phyloP scores from a whole-genome alignment of 2,888 invertebrate species.

The Trisateles emortualis region DNA sequence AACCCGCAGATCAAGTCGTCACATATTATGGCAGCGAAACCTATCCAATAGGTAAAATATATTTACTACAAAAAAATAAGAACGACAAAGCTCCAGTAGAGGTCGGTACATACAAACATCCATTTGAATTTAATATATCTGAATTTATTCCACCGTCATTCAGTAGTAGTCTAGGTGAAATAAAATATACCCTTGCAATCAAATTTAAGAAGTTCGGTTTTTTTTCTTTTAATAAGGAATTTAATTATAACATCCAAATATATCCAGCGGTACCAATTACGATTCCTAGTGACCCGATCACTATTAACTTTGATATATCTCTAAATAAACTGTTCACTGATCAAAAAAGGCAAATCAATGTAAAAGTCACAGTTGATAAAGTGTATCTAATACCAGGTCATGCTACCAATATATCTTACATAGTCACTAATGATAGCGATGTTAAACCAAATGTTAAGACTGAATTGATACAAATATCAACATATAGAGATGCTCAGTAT shows the following conservation, averaged over 20 bases:
- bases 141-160: neutral
- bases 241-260: neutral
- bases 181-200: neutral
- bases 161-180: neutral
- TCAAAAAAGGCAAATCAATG: neutral
- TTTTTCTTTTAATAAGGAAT: neutral
- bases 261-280: neutral
- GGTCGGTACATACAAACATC: neutral
- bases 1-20: neutral
- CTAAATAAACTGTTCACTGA: neutral
- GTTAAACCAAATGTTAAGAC: neutral
- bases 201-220: slow-evolving; percentile 1
- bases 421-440: slow-evolving; percentile 4
- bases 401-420: neutral
- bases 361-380: neutral
- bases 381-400: slow-evolving; percentile 3
- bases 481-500: slow-evolving; percentile 3
- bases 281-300: neutral
- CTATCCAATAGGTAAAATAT: neutral
- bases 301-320: neutral
- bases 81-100: neutral
- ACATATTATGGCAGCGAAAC: neutral
- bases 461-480: slow-evolving; percentile 4
- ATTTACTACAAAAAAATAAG: neutral
- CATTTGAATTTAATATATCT: neutral